Percentiles rank a stretch among this genome's conserved stretches.
Conservation (phyloP, 1,140 invertebrate genomes). For the Cotesia vestalis region DNA sequence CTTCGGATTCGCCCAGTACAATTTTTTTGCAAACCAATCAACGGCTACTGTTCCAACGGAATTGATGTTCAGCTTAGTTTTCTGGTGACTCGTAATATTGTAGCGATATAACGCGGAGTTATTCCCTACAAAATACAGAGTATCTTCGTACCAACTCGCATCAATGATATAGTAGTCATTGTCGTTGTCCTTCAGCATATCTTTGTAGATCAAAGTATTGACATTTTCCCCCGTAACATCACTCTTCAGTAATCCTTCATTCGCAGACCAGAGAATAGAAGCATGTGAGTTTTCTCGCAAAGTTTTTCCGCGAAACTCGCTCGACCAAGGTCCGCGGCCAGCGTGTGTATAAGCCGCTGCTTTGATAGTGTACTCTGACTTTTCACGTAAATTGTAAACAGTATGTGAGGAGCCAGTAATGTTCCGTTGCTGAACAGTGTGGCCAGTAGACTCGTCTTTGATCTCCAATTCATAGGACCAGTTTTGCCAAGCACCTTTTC, state of each 20-base stretch:
- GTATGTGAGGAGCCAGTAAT: conserved; percentile 73
- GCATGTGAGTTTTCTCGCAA: conserved; percentile 68
- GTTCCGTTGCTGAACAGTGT: conserved; percentile 64
- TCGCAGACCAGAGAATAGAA: conserved; percentile 76
- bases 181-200: conserved; percentile 61
- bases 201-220: conserved; percentile 71
- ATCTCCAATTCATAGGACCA: conserved; percentile 87
- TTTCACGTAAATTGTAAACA: conserved; percentile 74
- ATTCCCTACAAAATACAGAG: conserved; percentile 79
- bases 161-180: conserved; percentile 70
- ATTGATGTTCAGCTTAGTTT: conserved; percentile 71
- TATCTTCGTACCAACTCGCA: conserved; percentile 75
- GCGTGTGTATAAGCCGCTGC: conserved; percentile 79
- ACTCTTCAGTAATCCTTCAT: conserved; percentile 75
- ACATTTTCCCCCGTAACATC: conserved; percentile 79
- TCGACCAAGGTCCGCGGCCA: conserved; percentile 83
- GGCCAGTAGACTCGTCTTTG: conserved; percentile 68
- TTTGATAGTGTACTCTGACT: conserved; percentile 80
- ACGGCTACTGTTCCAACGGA: conserved; percentile 82
- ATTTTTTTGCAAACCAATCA: conserved; percentile 86
- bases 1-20: conserved; percentile 90
- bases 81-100: conserved; percentile 72
- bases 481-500: conserved; percentile 82
- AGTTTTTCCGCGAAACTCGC: conserved; percentile 75
- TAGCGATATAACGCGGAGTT: conserved; percentile 76